Base-by-base conservation (phyloP, 2,797 vertebrate species). In the Rhinichthys osculus region DNA sequence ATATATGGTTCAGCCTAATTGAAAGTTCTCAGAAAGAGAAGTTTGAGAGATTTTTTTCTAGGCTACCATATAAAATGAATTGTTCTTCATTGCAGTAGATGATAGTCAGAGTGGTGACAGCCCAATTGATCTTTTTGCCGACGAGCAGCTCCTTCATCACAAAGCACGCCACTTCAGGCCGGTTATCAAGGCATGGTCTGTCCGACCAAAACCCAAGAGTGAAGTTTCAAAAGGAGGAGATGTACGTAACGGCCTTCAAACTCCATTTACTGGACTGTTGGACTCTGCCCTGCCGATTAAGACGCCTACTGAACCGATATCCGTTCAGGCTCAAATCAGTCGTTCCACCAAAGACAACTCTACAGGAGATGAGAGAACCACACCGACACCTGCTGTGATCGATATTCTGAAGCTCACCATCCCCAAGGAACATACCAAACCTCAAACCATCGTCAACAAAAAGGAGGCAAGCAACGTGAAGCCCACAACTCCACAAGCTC, bases 111-210 rank as follows among this genome's bases (percentile, higher is more conserved):
- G 98, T 0, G 98, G 98, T 3, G 97, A 98, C 4, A 95, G 94
- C 0, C 90, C 96, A 0, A 88, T 95, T 59, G 95, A 97, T 89
- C 92, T 97, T 89, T 91, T 98, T 79, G 93, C 96, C 0, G 96
- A 98, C 84, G 98, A 99, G 91, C 97, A 98, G 92, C 97, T 99
- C 81, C 93, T 99, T 84, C 95, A 95, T 85, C 96, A 96, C 87
- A 93, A 85, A 54, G 72, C 85, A 30, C 87, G 92, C 76, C 88
- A 89, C 54, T 90, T 90, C 0, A 88, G 83, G 64, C 87, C 90
- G 1, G 66, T 90, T 17, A 91, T 47, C 57, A 95, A 90, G 85
- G 90, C 91, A 0, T 90, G 90, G 52, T 89, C 91, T 0, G 88
- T 91, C 78, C 92, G 87, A 70, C 89, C 89, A 86, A 92, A 81